phyloP scores from a whole-genome alignment of 2,797 vertebrate genomes.

The Sylvia borin region DNA sequence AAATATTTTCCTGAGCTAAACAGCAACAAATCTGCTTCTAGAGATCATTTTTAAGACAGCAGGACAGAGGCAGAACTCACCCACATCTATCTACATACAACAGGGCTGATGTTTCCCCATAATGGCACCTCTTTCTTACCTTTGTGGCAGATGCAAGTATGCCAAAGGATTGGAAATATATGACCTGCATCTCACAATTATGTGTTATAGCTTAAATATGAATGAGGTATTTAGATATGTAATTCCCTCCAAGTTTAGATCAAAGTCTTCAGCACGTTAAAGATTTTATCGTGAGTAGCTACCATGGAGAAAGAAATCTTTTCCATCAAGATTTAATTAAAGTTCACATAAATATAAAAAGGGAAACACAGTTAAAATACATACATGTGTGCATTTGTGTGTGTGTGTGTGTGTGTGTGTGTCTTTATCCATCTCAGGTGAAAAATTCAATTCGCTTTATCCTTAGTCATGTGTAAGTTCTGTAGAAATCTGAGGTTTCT shows the following conservation, averaged over 20 bases:
- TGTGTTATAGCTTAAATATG: not conserved
- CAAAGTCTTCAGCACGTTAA: not conserved
- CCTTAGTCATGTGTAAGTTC: not conserved
- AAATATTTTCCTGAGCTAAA: not conserved
- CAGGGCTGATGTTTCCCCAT: not conserved
- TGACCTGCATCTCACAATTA: not conserved
- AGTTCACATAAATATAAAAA: not conserved
- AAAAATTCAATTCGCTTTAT: not conserved
- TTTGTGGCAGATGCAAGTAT: not conserved
- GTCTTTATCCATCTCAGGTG: not conserved
- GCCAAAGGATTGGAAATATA: not conserved
- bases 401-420: not conserved
- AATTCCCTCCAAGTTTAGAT: not conserved
- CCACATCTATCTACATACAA: not conserved
- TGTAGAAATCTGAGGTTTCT: not conserved
- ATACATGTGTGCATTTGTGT: not conserved
- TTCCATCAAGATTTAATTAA: not conserved
- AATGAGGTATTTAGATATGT: not conserved
- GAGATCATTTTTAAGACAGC: not conserved
- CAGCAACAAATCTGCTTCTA: not conserved
- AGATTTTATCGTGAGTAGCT: not conserved
- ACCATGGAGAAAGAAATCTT: not conserved
- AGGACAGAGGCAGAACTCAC: not conserved
- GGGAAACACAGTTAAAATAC: accelerated
- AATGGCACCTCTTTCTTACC: not conserved